These are phyloP conservation scores for Gonioctena quinquepunctata DNA, from an alignment of 1,140 invertebrate genomes.

Conservation along the genomic window DNA sequence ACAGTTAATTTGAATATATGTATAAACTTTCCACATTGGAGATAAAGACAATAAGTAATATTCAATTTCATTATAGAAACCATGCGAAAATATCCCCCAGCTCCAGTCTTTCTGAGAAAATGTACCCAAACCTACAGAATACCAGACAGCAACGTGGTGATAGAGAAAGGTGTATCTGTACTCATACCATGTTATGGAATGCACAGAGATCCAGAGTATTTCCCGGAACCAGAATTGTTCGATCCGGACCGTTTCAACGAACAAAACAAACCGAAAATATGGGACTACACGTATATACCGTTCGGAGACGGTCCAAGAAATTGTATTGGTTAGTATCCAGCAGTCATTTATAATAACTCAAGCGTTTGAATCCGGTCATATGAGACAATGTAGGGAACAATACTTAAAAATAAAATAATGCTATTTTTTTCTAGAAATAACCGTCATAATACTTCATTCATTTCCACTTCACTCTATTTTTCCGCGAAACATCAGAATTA, in stretches of 20 bases:
- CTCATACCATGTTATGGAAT: constrained; percentile 58
- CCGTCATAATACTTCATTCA: too few species aligned
- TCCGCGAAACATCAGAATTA: too few species aligned
- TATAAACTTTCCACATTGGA: too few species aligned
- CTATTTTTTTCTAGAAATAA: too few species aligned
- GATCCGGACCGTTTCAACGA: constrained; percentile 69
- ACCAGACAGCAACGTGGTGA: constrained; percentile 54
- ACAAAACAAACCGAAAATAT: constrained; percentile 54
- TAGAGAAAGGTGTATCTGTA: constrained; percentile 57
- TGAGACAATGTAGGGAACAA: too few species aligned
- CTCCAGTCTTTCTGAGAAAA: constrained; percentile 59
- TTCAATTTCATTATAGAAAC: constrained; percentile 56
- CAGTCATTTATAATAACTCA: background rate
- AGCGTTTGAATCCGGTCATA: background rate
- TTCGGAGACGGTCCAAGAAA: constrained; percentile 72
- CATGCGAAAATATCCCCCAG: constrained; percentile 64
- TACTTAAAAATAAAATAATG: too few species aligned
- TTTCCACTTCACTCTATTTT: too few species aligned
- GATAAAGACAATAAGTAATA: too few species aligned
- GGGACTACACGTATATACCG: constrained; percentile 62
- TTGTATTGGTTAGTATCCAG: constrained; percentile 62
- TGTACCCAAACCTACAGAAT: constrained; percentile 59
- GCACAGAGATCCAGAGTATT: constrained; percentile 62
- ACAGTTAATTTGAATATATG: too few species aligned
- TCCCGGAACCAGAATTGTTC: constrained; percentile 66